Evolutionary conservation across 2,888 invertebrate species (phyloP), one percentile per base, ranked within the genome.

Genomic region (Drosophila anomelani): DNA sequence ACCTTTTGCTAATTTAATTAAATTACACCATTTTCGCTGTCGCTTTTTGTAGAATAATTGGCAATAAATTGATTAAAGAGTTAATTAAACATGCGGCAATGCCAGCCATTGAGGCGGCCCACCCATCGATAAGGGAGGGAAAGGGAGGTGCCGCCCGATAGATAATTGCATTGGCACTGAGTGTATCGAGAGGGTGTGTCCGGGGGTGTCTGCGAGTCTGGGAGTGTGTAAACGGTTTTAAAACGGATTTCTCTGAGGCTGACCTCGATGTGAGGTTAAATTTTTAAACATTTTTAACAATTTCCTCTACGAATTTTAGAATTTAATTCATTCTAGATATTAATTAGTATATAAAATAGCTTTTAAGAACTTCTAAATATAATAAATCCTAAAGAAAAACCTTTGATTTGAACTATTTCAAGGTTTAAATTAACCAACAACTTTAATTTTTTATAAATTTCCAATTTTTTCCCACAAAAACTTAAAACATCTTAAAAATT

Each of bases 1-100:
- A 82, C 85, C 85, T 83, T 85, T 84, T 85, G 81, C 85, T 83
- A 85, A 83, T 81, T 85, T 85, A 85, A 85, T 85, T 85, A 88
- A 88, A 87, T 85, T 85, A 87, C 77, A 83, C 78, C 75, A 85
- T 87, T 82, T 88, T 83, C 85, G 78, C 75, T 83, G 84, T 68
- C 84, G 78, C 83, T 87, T 81, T 85, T 87, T 85, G 85, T 76
- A 77, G 68, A 83, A 88, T 85, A 85, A 85, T 85, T 85, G 88
- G 80, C 88, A 83, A 85, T 85, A 85, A 85, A 85, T 85, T 87
- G 83, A 85, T 85, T 85, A 85, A 85, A 83, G 85, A 80, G 78
- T 85, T 83, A 85, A 85, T 85, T 87, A 85, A 84, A 84, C 76
- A 80, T 78, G 73, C 72, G 83, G 84, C 67, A 34, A 63, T 69